Conservation (phyloP, 2,113 vertebrate species). For the Cochlearius cochlearius region DNA sequence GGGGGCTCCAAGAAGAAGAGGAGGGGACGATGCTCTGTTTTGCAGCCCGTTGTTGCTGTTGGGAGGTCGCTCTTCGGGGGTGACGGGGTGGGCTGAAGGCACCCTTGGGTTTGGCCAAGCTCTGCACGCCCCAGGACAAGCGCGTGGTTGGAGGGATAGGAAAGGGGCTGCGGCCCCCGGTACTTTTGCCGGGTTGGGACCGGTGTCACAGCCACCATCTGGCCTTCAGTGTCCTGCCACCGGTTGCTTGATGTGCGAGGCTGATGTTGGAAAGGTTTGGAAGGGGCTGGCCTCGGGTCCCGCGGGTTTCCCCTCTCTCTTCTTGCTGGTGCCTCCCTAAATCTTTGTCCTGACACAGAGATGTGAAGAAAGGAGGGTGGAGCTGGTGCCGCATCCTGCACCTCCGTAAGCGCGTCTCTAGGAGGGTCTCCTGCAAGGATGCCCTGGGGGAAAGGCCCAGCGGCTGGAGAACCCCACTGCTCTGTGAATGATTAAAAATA, state of each 20-base stretch:
- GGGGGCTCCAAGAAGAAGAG: neutral
- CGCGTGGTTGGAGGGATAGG: rapidly evolving
- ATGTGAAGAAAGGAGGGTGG: constrained; percentile 47
- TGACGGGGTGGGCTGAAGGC: neutral
- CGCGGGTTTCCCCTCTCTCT: neutral
- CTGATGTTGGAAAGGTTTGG: neutral
- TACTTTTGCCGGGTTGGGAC: neutral
- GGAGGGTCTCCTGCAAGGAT: neutral
- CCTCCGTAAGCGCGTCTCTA: rapidly evolving
- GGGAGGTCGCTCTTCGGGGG: neutral
- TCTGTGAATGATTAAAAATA: neutral
- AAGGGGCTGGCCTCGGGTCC: neutral
- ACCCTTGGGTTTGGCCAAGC: neutral
- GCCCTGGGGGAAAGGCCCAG: neutral
- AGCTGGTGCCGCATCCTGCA: constrained; percentile 43
- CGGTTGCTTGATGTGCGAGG: neutral
- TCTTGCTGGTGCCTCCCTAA: neutral
- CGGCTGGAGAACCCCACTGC: neutral
- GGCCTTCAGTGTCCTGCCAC: neutral
- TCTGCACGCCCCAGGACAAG: neutral
- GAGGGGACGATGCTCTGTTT: neutral
- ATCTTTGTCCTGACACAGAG: constrained; percentile 45
- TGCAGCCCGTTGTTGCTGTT: neutral
- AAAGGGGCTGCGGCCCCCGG: neutral
- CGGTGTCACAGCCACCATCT: neutral